Evolutionary conservation across 2,113 vertebrate genomes (phyloP).

Genomic region (Syngnathoides biaculeatus): DNA sequence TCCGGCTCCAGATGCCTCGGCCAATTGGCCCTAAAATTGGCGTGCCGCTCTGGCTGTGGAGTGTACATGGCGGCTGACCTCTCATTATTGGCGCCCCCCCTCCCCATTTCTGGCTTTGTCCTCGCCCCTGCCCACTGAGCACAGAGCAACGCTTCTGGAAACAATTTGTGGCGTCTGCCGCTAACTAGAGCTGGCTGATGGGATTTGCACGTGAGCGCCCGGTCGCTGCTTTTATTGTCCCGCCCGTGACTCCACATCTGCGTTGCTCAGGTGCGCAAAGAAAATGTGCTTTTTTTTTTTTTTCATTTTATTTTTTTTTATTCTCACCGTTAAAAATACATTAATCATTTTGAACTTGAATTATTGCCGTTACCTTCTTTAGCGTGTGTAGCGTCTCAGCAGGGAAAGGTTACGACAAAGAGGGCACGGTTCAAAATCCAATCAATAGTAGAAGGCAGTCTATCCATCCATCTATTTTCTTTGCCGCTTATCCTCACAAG

Average conservation of each 20-base stretch:
- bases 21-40: slow-evolving; percentile 99
- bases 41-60: slow-evolving; percentile 79
- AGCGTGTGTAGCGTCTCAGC: background rate
- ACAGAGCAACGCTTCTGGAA: slow-evolving; percentile 84
- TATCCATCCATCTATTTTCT: no score
- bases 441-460: no score
- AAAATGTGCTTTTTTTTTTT: slow-evolving; percentile 30
- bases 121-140: slow-evolving; percentile 48
- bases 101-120: slow-evolving; percentile 22
- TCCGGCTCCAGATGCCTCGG: slow-evolving; percentile 88
- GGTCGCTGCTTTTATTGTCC: slow-evolving; percentile 78
- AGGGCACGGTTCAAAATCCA: no score
- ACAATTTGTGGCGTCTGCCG: slow-evolving; percentile 91
- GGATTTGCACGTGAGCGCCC: slow-evolving; percentile 89
- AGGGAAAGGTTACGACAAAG: no score
- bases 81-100: slow-evolving; percentile 71
- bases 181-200: slow-evolving; percentile 79
- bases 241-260: slow-evolving; percentile 81
- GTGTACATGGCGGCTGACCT: slow-evolving; percentile 79
- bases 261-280: slow-evolving; percentile 85
- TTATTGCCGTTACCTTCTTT: background rate
- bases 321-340: slow-evolving; percentile 31
- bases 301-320: slow-evolving; percentile 24
- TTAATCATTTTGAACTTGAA: slow-evolving; percentile 4
- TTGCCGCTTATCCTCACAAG: no score